Conservation (phyloP, 2,113 vertebrate species). For the Aythya baeri region DNA sequence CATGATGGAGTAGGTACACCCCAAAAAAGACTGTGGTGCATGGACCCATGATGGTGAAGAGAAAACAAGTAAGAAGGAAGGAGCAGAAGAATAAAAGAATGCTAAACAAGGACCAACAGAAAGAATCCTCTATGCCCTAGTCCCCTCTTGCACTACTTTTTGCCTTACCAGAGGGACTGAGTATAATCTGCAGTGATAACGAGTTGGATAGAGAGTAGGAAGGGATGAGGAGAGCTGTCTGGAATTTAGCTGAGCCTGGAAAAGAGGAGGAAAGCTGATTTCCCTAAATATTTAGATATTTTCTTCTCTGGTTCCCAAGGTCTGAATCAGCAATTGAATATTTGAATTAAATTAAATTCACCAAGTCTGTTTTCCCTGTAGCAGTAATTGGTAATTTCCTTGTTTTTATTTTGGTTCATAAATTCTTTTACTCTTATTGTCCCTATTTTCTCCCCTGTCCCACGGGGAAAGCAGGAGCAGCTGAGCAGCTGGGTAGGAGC, state of each 20-base stretch:
- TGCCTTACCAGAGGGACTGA: not conserved
- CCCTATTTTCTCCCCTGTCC: not conserved
- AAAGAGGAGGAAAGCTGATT: not conserved
- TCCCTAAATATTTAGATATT: not conserved
- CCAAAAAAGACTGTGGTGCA: not conserved
- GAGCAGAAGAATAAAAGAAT: no score
- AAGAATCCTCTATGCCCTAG: not conserved
- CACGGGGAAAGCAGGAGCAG: not conserved
- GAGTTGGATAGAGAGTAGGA: not conserved
- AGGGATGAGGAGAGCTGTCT: no score
- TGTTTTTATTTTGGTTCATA: not conserved
- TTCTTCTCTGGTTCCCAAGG: not conserved
- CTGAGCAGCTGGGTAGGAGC: not conserved
- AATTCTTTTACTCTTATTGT: not conserved
- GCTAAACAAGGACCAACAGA: no score
- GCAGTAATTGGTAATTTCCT: not conserved
- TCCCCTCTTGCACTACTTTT: not conserved
- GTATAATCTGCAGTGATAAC: not conserved
- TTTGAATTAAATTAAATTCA: not conserved
- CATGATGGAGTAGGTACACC: no score
- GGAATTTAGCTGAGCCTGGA: no score
- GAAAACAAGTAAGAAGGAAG: no score
- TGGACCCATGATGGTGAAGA: no score
- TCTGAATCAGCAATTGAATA: not conserved
- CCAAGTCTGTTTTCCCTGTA: not conserved